Conservation (phyloP, 2,888 invertebrate genomes). For the Phlogophora meticulosa region DNA sequence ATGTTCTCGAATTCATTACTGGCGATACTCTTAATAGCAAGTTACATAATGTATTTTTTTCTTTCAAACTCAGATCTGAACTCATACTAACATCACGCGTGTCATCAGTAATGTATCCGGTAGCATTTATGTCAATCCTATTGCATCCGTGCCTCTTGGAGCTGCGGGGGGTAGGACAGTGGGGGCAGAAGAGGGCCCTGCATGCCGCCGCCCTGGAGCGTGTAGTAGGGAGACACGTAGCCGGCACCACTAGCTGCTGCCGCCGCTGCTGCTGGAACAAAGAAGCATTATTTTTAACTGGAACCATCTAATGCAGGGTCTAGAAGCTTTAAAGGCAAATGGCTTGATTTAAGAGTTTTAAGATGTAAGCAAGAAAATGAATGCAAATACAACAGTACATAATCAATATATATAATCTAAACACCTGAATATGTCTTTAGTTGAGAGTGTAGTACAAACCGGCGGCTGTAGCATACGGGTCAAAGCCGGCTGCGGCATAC, state of each 20-base stretch:
- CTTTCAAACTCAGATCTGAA: slow-evolving; percentile 63
- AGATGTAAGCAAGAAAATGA: slow-evolving; percentile 21
- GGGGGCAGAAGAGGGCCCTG: slow-evolving; percentile 93
- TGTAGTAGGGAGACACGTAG: slow-evolving; percentile 94
- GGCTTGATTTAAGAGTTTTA: slow-evolving; percentile 1
- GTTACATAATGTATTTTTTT: slow-evolving; percentile 28
- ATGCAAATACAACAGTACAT: slow-evolving; percentile 14
- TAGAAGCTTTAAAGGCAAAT: neutral
- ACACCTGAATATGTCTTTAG: slow-evolving; percentile 41
- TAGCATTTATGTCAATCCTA: slow-evolving; percentile 78
- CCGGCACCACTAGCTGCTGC: slow-evolving; percentile 92
- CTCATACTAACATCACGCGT: slow-evolving; percentile 33
- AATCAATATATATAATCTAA: slow-evolving; percentile 45
- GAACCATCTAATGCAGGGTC: neutral
- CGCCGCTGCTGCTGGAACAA: slow-evolving; percentile 83
- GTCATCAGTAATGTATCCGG: slow-evolving; percentile 59
- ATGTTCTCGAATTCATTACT: slow-evolving; percentile 61
- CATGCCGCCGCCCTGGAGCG: slow-evolving; percentile 92
- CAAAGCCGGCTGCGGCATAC: slow-evolving; percentile 94
- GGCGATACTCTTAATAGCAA: slow-evolving; percentile 44
- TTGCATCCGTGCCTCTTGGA: slow-evolving; percentile 95
- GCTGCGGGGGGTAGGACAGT: slow-evolving; percentile 92
- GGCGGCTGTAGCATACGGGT: slow-evolving; percentile 94
- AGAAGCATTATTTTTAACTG: slow-evolving; percentile 3
- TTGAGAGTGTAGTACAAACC: slow-evolving; percentile 84